Conservation (phyloP, 92 coral and sea anemone genomes). For the Siderastrea radians region DNA sequence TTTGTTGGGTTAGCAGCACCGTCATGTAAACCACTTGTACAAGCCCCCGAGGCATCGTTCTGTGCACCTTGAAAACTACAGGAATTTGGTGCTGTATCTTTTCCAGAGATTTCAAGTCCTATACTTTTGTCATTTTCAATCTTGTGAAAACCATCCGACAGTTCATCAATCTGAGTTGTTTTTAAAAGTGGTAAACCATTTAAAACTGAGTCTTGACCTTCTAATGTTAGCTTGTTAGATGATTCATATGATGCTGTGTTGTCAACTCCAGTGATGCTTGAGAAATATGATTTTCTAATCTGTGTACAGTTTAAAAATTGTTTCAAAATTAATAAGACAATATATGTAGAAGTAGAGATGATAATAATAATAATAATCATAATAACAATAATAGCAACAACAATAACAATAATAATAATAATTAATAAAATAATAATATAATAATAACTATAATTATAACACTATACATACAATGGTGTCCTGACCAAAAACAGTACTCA, state of each 20-base stretch:
- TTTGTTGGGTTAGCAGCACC: background rate
- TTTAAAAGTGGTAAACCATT: background rate
- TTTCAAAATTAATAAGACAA: background rate
- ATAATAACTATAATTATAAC: no score
- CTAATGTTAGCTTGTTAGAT: background rate
- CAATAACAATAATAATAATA: no score
- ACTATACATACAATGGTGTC: no score
- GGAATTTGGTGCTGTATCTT: background rate
- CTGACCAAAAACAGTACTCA: no score
- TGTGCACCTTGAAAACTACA: background rate
- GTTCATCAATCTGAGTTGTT: background rate
- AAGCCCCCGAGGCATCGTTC: background rate
- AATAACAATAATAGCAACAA: no score
- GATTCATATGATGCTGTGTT: background rate
- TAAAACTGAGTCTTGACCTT: background rate
- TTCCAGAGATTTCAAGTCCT: no score
- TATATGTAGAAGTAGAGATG: background rate
- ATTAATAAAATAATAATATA: no score
- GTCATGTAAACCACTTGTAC: background rate
- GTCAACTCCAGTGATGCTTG: constrained; percentile 2
- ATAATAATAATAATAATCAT: no score
- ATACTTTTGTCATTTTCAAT: background rate
- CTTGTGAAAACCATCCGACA: background rate
- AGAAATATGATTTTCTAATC: constrained; percentile 12
- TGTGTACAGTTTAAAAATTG: background rate